Evolutionary conservation across 2,113 vertebrate species (phyloP), one percentile per base, ranked within the genome.

Genomic region (Vulpes ferrilata): DNA sequence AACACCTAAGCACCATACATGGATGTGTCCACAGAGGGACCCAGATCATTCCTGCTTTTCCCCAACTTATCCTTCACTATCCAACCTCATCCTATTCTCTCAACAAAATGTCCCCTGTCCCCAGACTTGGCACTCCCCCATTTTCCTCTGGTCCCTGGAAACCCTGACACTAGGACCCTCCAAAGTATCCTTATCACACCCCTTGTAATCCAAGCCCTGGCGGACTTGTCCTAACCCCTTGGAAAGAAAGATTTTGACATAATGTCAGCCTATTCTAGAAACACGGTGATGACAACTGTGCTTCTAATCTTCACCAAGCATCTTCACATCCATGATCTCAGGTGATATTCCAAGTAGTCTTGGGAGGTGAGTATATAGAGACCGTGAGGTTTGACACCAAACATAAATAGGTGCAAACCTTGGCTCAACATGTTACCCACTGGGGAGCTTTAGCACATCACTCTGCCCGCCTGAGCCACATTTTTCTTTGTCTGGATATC

Each of bases 191-290:
- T 48, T 35, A 12, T 27, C 30, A 80, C 19, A 71, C 3, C 35
- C 30, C 43, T 88, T 12, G 30, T 43, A 84, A 60, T 27, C 15
- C 35, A 19, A 67, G 57, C 15, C 20, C 4, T n/a, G 2, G 15
- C 20, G 85, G 27, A 38, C 64, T 30, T 88, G 48, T 69, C 59
- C 76, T 59, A 86, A 48, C 4, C 23, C 32, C 20, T 60, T 43
- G 10, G 27, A 62, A 90, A 90, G 43, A 83, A 89, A 35, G 32
- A 35, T 64, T 86, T 74, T 11, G 7, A 76, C 16, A 43, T 43
- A 93, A 93, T 74, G 48, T 25, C 53, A 60, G 25, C 9, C 17
- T 16, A 60, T 90, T 64, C 80, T 65, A 97, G 59, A 90, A 95
- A 86, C n/a, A 38, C 1, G 23, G 23, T 5, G 7, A 13, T 35